phyloP scores from a whole-genome alignment of 30 jellyfish, hydroid and myxozoan genomes.

The Cassiopea xamachana region DNA sequence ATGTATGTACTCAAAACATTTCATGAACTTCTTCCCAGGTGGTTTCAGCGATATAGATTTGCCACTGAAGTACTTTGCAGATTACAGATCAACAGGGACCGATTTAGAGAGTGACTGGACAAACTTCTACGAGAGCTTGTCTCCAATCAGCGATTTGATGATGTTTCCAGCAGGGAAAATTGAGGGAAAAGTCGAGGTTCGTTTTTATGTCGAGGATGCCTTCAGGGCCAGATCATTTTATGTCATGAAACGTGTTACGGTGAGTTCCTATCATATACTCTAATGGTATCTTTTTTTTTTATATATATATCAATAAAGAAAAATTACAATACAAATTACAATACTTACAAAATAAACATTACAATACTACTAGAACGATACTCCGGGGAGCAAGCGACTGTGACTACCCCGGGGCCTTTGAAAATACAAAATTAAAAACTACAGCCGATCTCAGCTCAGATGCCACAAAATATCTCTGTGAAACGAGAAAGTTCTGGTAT shows the following conservation, averaged over 20 bases:
- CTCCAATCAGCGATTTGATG: conserved; percentile 4
- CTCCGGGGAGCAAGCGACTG: too few relatives aligned
- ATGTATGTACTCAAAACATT: too few relatives aligned
- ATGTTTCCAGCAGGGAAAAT: conserved; percentile 58
- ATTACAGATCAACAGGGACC: conserved; percentile 8
- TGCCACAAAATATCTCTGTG: too few relatives aligned
- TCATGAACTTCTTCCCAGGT: too few relatives aligned
- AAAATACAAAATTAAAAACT: too few relatives aligned
- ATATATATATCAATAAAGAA: neutral
- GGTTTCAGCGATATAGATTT: conserved; percentile 59
- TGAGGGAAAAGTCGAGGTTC: conserved; percentile 17
- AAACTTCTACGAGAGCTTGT: conserved; percentile 38
- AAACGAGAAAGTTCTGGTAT: too few relatives aligned
- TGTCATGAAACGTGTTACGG: conserved; percentile 12
- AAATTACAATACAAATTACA: too few relatives aligned
- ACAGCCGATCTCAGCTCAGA: too few relatives aligned
- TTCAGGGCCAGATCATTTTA: conserved; percentile 27
- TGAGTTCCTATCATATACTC: neutral
- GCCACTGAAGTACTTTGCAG: conserved; percentile 55
- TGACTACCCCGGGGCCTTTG: too few relatives aligned
- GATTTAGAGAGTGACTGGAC: conserved; percentile 29
- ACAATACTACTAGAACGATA: too few relatives aligned
- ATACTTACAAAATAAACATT: too few relatives aligned
- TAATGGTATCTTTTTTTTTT: neutral
- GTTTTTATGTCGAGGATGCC: conserved; percentile 45